These are phyloP conservation scores for Uloborus diversus DNA, from an alignment of 1,140 invertebrate genomes.

Conservation along the genomic window DNA sequence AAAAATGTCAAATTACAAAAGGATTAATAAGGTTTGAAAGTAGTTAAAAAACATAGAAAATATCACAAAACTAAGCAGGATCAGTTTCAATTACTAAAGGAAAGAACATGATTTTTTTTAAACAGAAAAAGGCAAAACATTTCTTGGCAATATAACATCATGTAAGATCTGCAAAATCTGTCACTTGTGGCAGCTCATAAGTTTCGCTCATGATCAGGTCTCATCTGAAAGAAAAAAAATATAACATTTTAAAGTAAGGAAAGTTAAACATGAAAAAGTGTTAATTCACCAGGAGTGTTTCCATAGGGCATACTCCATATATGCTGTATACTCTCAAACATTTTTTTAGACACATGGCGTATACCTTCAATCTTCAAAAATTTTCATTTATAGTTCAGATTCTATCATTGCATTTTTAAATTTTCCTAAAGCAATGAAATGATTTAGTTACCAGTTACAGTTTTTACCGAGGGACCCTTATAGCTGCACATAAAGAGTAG, in stretches of 20 bases:
- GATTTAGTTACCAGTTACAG: no score
- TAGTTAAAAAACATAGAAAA: slow-evolving; percentile 49
- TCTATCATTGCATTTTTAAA: neutral
- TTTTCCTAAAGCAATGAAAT: no score
- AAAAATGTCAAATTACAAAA: slow-evolving; percentile 34
- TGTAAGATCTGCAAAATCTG: slow-evolving; percentile 38
- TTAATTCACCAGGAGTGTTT: neutral
- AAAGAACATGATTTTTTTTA: neutral
- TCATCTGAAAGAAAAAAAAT: slow-evolving; percentile 7
- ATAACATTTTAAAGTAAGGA: neutral
- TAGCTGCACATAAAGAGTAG: no score
- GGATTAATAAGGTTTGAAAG: slow-evolving; percentile 39
- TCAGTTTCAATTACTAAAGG: neutral
- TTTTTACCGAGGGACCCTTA: no score
- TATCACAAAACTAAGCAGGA: slow-evolving; percentile 44
- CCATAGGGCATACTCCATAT: neutral
- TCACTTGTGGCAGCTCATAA: slow-evolving; percentile 46
- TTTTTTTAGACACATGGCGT: no score
- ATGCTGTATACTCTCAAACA: neutral
- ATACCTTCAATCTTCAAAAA: neutral
- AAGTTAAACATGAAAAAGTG: neutral
- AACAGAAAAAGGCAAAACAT: slow-evolving; percentile 45
- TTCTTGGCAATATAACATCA: slow-evolving; percentile 47
- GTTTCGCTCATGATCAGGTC: slow-evolving; percentile 17
- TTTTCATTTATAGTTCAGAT: neutral